Percentiles rank a stretch among this genome's conserved stretches.
These are phyloP conservation scores for Melanerpes aurifrons DNA, from an alignment of 2,113 vertebrate genomes.

Conservation along the genomic window DNA sequence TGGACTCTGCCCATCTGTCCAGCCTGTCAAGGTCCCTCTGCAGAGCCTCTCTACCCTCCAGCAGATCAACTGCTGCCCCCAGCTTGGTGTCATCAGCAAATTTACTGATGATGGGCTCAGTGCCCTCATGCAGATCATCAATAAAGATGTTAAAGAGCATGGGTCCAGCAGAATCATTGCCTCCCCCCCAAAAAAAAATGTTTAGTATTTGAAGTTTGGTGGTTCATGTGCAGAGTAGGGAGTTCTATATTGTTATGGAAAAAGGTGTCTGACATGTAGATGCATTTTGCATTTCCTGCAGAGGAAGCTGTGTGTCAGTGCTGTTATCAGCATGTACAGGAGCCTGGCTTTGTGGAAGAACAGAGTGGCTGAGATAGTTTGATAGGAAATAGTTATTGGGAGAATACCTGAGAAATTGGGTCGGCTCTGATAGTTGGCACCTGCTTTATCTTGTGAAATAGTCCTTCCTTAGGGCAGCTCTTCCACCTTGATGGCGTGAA, in stretches of 20 bases:
- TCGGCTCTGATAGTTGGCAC: rapidly evolving
- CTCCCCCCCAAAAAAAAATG: not conserved
- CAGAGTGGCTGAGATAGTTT: not conserved
- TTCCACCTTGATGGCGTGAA: too few species aligned
- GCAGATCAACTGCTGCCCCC: too few species aligned
- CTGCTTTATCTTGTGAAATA: not conserved
- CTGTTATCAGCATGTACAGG: not conserved
- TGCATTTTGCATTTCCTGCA: not conserved
- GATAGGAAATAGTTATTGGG: not conserved
- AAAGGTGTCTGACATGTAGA: not conserved
- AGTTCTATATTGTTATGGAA: not conserved
- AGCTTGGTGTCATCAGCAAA: too few species aligned
- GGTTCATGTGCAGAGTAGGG: not conserved
- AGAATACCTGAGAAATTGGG: not conserved
- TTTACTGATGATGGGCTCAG: too few species aligned
- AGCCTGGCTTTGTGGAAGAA: not conserved
- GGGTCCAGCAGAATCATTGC: not conserved
- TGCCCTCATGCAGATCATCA: too few species aligned
- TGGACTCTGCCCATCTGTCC: too few species aligned
- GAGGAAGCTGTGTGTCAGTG: rapidly evolving
- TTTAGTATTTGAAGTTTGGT: not conserved
- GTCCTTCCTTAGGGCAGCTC: not conserved
- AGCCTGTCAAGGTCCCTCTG: too few species aligned
- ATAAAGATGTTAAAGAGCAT: too few species aligned
- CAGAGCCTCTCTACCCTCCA: too few species aligned